phyloP scores from a whole-genome alignment of 2,888 invertebrate genomes.

The Alloplasta piceator region DNA sequence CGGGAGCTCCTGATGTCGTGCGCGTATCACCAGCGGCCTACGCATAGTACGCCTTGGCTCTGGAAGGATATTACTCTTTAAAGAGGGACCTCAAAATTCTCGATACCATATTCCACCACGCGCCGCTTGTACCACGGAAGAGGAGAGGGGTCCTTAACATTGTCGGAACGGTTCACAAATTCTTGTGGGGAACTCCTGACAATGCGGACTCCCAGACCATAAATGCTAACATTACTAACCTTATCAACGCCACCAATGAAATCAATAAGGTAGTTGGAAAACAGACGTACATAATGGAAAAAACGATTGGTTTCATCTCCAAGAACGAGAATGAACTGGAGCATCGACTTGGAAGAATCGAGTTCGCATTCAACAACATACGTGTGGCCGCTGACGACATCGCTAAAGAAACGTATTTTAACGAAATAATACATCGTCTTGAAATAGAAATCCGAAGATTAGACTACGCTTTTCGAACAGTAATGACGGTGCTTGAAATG shows the following conservation, averaged over 20 bases:
- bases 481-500: conserved; percentile 25
- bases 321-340: conserved; percentile 28
- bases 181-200: conserved; percentile 27
- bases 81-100: conserved; percentile 10
- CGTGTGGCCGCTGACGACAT: not conserved
- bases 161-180: conserved; percentile 18
- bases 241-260: conserved; percentile 20
- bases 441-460: conserved; percentile 7
- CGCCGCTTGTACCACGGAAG: not conserved
- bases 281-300: conserved; percentile 19
- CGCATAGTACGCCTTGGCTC: not conserved
- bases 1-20: not conserved
- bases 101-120: not conserved
- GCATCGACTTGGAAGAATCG: not conserved
- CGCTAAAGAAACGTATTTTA: not conserved
- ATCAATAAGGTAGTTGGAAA: conserved; percentile 1
- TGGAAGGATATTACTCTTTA: not conserved
- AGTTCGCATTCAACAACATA: not conserved
- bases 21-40: not conserved
- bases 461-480: conserved; percentile 13
- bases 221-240: conserved; percentile 2
- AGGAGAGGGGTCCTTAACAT: conserved; percentile 20
- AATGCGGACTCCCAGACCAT: conserved; percentile 21
- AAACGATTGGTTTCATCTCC: conserved; percentile 10
- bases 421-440: conserved; percentile 11